Conservation (phyloP, 2,113 vertebrate species). For the Camelus dromedarius region DNA sequence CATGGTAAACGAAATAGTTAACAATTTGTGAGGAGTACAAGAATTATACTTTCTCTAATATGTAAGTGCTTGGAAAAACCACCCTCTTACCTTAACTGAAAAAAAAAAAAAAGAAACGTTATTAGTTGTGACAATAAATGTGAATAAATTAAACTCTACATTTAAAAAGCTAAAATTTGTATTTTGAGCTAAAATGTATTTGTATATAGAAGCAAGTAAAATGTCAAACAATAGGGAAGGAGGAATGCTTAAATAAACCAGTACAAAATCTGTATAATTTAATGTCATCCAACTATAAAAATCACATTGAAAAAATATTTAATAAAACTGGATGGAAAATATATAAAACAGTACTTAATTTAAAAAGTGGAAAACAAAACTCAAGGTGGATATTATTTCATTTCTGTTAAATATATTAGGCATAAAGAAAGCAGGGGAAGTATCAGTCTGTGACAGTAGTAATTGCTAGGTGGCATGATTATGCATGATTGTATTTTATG, state of each 20-base stretch:
- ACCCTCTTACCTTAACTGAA: neutral
- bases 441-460: neutral
- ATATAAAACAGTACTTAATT: constrained; percentile 15
- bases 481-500: neutral
- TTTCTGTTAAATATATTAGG: neutral
- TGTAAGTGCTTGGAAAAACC: neutral
- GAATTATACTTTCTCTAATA: neutral
- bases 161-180: constrained; percentile 26
- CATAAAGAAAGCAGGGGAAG: neutral
- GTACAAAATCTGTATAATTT: neutral
- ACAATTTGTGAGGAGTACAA: neutral
- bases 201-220: neutral
- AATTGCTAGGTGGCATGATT: neutral
- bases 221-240: neutral
- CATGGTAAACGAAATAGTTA: neutral
- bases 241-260: neutral
- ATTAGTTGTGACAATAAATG: neutral
- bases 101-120: neutral
- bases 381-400: neutral
- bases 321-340: neutral
- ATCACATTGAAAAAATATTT: neutral
- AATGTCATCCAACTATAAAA: neutral
- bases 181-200: constrained; percentile 34
- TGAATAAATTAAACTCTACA: neutral
- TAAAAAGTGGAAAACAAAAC: neutral